Evolutionary conservation across 2,113 vertebrate species (phyloP).

Genomic region (Coregonus clupeaformis): DNA sequence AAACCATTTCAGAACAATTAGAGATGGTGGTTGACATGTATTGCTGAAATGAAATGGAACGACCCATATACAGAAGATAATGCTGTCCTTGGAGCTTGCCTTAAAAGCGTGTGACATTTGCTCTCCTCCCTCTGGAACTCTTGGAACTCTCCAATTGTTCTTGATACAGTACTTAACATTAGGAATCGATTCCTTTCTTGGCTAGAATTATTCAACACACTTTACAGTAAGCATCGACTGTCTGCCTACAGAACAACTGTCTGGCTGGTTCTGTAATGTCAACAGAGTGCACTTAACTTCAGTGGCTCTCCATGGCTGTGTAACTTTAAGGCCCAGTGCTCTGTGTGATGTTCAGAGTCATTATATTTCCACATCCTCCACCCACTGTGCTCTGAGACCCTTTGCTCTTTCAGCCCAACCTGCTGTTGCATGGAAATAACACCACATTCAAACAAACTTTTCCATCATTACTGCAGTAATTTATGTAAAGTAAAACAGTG

Average conservation of each 20-base stretch:
- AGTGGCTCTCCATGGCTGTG: not conserved
- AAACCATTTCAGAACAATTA: too few relatives aligned
- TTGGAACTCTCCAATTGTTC: not conserved
- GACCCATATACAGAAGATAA: not conserved
- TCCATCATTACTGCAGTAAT: constrained; percentile 23
- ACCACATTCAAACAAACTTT: constrained; percentile 25
- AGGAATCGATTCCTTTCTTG: not conserved
- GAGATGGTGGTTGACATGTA: too few relatives aligned
- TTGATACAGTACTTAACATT: not conserved
- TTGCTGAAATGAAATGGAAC: too few relatives aligned
- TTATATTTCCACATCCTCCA: not conserved
- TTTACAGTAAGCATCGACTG: not conserved
- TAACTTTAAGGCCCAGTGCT: too few relatives aligned
- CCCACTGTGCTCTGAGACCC: not conserved
- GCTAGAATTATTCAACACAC: not conserved
- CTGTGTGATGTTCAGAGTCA: not conserved
- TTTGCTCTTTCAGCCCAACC: constrained; percentile 10
- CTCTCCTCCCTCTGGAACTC: not conserved
- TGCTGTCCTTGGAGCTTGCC: not conserved
- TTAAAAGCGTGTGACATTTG: not conserved
- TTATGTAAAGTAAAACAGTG: constrained; percentile 33
- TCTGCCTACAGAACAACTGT: not conserved
- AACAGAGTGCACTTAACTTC: not conserved
- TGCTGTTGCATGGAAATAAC: constrained; percentile 10
- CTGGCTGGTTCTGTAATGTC: constrained; percentile 1